These are phyloP conservation scores for Mandrillus leucophaeus DNA, from an alignment of 2,113 vertebrate species.

Conservation along the genomic window DNA sequence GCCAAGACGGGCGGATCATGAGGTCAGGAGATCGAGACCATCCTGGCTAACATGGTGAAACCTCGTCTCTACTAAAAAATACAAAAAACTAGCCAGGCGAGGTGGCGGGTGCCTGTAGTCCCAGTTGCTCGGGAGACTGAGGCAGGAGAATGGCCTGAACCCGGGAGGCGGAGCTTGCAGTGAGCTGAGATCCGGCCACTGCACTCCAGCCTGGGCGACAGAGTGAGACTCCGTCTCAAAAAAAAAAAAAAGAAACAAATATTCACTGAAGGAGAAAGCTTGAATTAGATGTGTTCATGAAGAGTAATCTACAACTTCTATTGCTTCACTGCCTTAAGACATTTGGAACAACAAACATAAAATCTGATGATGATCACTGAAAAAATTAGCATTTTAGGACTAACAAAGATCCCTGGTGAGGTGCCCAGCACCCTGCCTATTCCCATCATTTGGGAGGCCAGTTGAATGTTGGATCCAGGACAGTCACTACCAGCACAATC, in stretches of 20 bases:
- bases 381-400: not conserved
- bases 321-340: not conserved
- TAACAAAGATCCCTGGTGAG: not conserved
- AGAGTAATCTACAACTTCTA: not conserved
- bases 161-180: too few relatives aligned
- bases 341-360: slow-evolving; percentile 20
- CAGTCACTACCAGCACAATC: not conserved
- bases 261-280: not conserved
- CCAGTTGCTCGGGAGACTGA: too few relatives aligned
- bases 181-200: too few relatives aligned
- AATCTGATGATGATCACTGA: not conserved
- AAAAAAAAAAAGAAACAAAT: not conserved
- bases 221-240: too few relatives aligned
- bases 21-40: too few relatives aligned
- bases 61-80: too few relatives aligned
- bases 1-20: too few relatives aligned
- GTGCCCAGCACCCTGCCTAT: accelerated
- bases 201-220: too few relatives aligned
- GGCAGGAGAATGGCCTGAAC: too few relatives aligned
- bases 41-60: too few relatives aligned
- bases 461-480: not conserved
- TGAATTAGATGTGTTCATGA: slow-evolving; percentile 6
- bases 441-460: not conserved
- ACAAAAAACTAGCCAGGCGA: too few relatives aligned
- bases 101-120: too few relatives aligned